Evolutionary conservation across 2,888 invertebrate species (phyloP).

Genomic region (Pachymerium ferrugineum): DNA sequence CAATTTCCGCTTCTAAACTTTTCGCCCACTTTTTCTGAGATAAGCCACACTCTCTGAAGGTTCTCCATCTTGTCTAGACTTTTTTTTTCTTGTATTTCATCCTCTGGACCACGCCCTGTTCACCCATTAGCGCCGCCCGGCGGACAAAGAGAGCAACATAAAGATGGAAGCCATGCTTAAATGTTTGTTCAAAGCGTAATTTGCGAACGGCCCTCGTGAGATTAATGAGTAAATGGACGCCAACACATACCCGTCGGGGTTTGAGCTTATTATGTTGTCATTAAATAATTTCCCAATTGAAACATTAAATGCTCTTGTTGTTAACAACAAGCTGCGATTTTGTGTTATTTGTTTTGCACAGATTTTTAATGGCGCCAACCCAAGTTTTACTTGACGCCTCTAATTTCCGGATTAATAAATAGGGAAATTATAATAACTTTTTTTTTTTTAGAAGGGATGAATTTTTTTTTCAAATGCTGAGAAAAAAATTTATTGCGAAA

Average conservation of each 20-base stretch:
- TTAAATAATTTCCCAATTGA: conserved; percentile 18
- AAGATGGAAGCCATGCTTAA: background rate
- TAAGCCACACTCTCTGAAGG: background rate
- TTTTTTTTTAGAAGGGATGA: too few species aligned
- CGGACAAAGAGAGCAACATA: background rate
- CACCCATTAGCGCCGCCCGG: conserved; percentile 18
- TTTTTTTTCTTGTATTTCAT: background rate
- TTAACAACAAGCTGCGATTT: background rate
- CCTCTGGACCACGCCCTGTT: conserved; percentile 1
- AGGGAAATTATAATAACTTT: background rate
- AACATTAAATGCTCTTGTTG: conserved; percentile 18
- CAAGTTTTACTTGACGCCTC: background rate
- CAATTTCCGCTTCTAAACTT: conserved; percentile 21
- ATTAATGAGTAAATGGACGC: conserved; percentile 18
- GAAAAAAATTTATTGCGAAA: background rate
- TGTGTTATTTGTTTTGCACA: conserved; percentile 7
- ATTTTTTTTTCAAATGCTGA: background rate
- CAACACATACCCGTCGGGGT: conserved; percentile 10
- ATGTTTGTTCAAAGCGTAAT: conserved; percentile 5
- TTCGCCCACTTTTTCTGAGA: background rate
- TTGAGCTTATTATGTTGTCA: conserved; percentile 18
- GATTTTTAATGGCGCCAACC: too few species aligned
- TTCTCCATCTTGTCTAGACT: conserved; percentile 7
- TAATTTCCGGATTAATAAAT: background rate
- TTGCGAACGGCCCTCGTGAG: conserved; percentile 10